Evolutionary conservation across 2,113 vertebrate species (phyloP).

Genomic region (Takifugu flavidus): DNA sequence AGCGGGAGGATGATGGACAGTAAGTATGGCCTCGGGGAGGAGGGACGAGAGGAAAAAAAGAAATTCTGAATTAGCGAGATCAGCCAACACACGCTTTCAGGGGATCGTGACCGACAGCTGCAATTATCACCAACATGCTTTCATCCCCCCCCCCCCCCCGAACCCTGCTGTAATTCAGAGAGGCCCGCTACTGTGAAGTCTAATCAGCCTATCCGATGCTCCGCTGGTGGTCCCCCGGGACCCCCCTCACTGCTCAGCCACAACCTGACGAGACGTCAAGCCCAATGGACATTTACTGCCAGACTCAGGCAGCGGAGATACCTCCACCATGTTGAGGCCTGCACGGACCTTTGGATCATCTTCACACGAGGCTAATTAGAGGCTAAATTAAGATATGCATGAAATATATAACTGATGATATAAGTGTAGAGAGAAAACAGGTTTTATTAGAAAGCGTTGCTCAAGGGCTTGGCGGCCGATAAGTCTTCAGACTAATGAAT

Average conservation of each 20-base stretch:
- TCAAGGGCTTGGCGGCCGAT: too few species aligned
- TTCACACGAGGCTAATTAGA: too few species aligned
- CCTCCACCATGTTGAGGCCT: slow-evolving; percentile 9
- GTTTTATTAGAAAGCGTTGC: too few species aligned
- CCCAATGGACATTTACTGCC: slow-evolving; percentile 29
- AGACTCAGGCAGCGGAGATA: slow-evolving; percentile 35
- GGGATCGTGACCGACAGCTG: slow-evolving; percentile 56
- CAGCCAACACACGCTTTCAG: slow-evolving; percentile 33
- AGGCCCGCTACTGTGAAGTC: slow-evolving; percentile 27
- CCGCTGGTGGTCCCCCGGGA: slow-evolving; percentile 31
- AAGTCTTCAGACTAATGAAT: too few species aligned
- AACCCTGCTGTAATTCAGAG: slow-evolving; percentile 9
- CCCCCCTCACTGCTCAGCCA: slow-evolving; percentile 22
- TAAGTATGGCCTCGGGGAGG: slow-evolving; percentile 26
- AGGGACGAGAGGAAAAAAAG: slow-evolving; percentile 15
- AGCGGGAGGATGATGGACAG: slow-evolving; percentile 47
- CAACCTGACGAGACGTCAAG: slow-evolving; percentile 62
- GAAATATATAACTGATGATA: too few species aligned
- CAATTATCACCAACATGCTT: slow-evolving; percentile 57
- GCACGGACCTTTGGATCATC: slow-evolving; percentile 1
- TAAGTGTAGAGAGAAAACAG: too few species aligned
- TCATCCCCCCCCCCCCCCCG: slow-evolving; percentile 8
- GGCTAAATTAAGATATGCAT: too few species aligned
- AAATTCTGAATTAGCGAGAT: slow-evolving; percentile 42
- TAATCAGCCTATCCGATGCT: slow-evolving; percentile 61